Base-by-base conservation (phyloP, 2,113 vertebrate genomes). In the Condylura cristata region DNA sequence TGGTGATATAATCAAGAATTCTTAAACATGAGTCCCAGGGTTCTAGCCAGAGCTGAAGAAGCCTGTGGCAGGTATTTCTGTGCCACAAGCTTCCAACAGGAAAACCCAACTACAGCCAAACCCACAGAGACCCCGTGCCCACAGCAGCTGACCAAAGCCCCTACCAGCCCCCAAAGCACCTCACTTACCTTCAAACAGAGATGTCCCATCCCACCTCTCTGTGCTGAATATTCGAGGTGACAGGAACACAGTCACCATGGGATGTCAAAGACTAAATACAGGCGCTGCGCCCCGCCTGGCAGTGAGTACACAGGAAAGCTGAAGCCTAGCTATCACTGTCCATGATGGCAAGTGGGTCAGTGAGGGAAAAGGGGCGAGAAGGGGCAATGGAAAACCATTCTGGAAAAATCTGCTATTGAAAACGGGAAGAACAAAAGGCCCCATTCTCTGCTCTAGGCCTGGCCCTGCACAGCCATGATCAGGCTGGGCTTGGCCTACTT, bases 1-100 rank as follows among this genome's bases (percentile, higher is more conserved):
- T 3, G 20, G 24, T 91, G 74, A 95, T 56, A 94, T 30, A 74
- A 96, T 86, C 82, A 79, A 86, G 51, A 76, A 66, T 74, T 89
- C 91, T 93, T 88, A 79, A 89, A 60, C 60, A 6, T 46, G 88
- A 92, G 89, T 53, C 72, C 81, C 44, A 48, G 37, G 46, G 20
- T 60, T 89, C 74, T 30, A 75, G 39, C 53, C 32, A 79, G 79
- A 71, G 66, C 82, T 88, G 24, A 37, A 71, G 44, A 83, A 81
- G 53, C 39, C 80, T 4, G 0, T 60, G 68, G 44, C 83, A 30
- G 24, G 60, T 18, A 51, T 11, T 1, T 75, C 12, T 85, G 51
- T 61, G 46, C 53, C 68, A 63, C 58, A 58, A 46, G 28, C 51
- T 82, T 51, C 75, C 32, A 44, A 34, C 39, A 92, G 30, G 20